Evolutionary conservation across 2,113 vertebrate species (phyloP), one percentile per base, ranked within the genome.

Genomic region (Micronisus gabar): DNA sequence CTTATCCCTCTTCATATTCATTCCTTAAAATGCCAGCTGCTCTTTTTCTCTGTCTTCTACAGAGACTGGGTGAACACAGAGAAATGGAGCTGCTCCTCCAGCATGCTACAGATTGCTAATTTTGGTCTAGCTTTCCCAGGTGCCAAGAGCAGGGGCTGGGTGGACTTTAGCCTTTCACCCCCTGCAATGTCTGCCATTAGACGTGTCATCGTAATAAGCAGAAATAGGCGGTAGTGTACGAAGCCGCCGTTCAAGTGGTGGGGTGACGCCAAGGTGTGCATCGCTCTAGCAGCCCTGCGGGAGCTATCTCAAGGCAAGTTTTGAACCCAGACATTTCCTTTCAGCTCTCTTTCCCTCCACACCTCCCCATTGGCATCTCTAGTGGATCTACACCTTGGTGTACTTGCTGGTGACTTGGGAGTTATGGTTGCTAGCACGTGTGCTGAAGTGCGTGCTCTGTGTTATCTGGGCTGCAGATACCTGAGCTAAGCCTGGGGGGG

Each of bases 221-320:
- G 40, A 47, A 91, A 30, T 2, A 41, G 47, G 7, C 0, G 0
- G 4, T 2, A 6, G 22, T 0, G 18, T 22, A 10, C 1, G 0
- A 86, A 81, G 8, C 21, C 15, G 23, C 15, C 3, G 5, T 56
- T 55, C 58, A 61, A 40, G 23, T 15, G 14, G 8, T 36, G 22
- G 43, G 26, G 78, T 58, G 61, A 22, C 38, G 41, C 22, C 34
- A 15, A 36, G 38, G 22, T 32, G 25, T 32, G 20, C 40, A 18
- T 23, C 7, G 3, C 19, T 36, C 34, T 5, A 14, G 27, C 40
- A 78, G 26, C 27, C 18, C 21, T 40, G 22, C 1, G 1, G 13
- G 23, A 55, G 8, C 4, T 32, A 1, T 11, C 9, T 63, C 32
- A 36, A 58, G 14, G 34, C 34, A 75, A 29, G 8, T 45, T 89